phyloP scores from a whole-genome alignment of 1,140 invertebrate species.

The Campoletis sonorensis region DNA sequence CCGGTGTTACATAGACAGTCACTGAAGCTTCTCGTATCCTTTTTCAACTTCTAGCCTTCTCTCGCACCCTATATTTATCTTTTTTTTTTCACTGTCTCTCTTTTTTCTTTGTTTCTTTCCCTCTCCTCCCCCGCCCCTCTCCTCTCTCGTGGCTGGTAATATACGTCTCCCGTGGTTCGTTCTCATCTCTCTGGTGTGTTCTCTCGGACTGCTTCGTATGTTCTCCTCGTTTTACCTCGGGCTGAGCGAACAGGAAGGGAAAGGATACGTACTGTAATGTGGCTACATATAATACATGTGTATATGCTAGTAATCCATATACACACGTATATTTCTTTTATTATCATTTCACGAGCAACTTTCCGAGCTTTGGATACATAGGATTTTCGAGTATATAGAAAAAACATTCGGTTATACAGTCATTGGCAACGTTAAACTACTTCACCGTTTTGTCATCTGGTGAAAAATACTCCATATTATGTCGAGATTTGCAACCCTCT shows the following conservation, averaged over 20 bases:
- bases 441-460: not conserved
- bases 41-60: constrained; percentile 30
- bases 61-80: constrained; percentile 32
- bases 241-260: constrained; percentile 26
- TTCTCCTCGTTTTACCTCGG: constrained; percentile 28
- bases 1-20: constrained; percentile 32
- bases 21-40: constrained; percentile 46
- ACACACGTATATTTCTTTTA: constrained; percentile 30
- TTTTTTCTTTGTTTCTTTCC: constrained; percentile 17
- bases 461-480: not conserved
- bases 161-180: constrained; percentile 7
- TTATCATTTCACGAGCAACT: constrained; percentile 16
- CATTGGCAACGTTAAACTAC: not conserved
- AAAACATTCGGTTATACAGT: not conserved
- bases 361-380: not conserved
- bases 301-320: not conserved
- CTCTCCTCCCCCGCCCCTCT: constrained; percentile 34
- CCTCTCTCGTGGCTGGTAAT: constrained; percentile 26
- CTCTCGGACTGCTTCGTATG: constrained; percentile 31
- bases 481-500: too few relatives aligned
- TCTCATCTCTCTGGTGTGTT: constrained; percentile 13
- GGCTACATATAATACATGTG: not conserved
- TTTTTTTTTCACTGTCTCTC: constrained; percentile 37
- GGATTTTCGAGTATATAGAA: not conserved
- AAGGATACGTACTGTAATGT: not conserved